Base-by-base conservation (phyloP, 2,888 invertebrate species). In the Biston betularia region DNA sequence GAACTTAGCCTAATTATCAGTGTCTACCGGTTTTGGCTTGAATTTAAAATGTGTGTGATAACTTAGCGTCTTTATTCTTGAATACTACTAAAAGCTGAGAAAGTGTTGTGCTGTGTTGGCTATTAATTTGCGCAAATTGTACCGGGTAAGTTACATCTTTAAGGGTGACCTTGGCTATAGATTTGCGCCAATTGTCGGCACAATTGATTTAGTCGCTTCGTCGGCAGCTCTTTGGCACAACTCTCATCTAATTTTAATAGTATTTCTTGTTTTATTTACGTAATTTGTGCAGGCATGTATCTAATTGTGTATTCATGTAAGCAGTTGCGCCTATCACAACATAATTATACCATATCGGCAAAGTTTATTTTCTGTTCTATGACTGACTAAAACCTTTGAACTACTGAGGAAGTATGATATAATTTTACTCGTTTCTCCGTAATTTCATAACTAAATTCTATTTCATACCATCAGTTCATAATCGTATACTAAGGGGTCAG, bases 101-200 rank as follows among this genome's bases (percentile, higher is more conserved):
- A 50, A 50, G 50, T 34, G 50, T 34, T 56, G 12, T 49, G 33
- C 14, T 34, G 12, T 40, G 15, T 57, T 45, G 44, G 15, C 11
- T 38, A 44, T 57, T 34, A 42, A 33, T 24, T 5, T 24, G 9
- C 15, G 50, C 35, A 4, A 40, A 33, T 48, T 12, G 6, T 9
- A 48, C 55, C 58, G 9, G 68, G 71, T 71, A 62, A 58, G 68
- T 63, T 58, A 58, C 34, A 6, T 42, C 5, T 45, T 24, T 6
- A n/a, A 53, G 9, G 3, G 35, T 52, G 61, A 66, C 68, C 65
- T 69, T 64, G 62, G 33, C 0, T 8, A 11, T 14, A 65, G 52
- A 63, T 45, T 65, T 45, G 48, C 57, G 11, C 24, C 38, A 58
- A 66, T 66, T 68, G 63, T 66, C 69, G 69, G 65, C 64, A 69